These are phyloP conservation scores for Dipodomys merriami DNA, from an alignment of 2,113 vertebrate genomes.

Conservation along the genomic window DNA sequence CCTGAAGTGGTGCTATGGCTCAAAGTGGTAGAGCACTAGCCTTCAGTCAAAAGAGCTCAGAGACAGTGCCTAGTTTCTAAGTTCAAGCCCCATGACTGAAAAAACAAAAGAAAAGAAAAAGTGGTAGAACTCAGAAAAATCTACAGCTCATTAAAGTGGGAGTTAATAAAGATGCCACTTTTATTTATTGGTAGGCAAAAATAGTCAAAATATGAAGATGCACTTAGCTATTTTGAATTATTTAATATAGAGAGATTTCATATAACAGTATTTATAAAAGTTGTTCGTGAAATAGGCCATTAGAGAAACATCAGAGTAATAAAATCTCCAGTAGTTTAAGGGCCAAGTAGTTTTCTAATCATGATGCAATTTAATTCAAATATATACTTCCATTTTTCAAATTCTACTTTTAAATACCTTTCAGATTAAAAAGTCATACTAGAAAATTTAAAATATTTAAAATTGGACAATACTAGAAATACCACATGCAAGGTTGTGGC, in stretches of 20 bases:
- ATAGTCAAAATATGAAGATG: not conserved
- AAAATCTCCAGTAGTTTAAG: not conserved
- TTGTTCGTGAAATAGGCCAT: not conserved
- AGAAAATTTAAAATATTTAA: not conserved
- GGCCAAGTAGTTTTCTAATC: not conserved
- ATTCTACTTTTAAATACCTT: slow-evolving; percentile 3
- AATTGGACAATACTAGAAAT: slow-evolving; percentile 6
- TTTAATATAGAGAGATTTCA: not conserved
- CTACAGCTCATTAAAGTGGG: not conserved
- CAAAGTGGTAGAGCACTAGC: no score
- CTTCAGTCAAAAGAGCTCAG: no score
- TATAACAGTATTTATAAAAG: not conserved
- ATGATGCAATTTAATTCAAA: not conserved
- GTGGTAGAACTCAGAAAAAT: no score
- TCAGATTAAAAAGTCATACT: not conserved
- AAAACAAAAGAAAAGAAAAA: no score
- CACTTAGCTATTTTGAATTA: not conserved
- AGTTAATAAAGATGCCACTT: not conserved
- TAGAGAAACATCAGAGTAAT: not conserved
- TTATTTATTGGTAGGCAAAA: not conserved
- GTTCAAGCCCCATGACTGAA: no score
- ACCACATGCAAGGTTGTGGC: not conserved
- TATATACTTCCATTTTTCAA: not conserved
- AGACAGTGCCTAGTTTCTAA: no score
- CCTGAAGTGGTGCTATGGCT: no score